Percentiles rank a stretch among this genome's conserved stretches.
Conservation (phyloP, 2,888 invertebrate species). For the Endomychus coccineus region DNA sequence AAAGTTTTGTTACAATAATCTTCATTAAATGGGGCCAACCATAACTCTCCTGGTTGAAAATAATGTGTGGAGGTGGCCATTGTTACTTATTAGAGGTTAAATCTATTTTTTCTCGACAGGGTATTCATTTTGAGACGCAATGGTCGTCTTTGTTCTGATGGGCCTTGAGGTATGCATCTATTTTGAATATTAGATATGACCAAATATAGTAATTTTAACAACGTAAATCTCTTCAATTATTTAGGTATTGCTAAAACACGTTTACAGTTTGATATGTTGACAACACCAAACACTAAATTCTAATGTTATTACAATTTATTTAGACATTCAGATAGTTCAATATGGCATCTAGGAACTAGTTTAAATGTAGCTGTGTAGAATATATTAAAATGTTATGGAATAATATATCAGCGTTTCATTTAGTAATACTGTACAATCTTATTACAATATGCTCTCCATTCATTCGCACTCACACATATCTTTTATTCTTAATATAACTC, state of each 20-base stretch:
- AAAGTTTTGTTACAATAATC: too few species aligned
- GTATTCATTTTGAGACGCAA: too few species aligned
- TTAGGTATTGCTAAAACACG: constrained; percentile 37
- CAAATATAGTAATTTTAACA: not conserved
- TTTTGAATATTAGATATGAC: too few species aligned
- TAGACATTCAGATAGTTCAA: constrained; percentile 35
- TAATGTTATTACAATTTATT: constrained; percentile 21
- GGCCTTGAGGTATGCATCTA: too few species aligned
- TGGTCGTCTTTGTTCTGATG: too few species aligned
- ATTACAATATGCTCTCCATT: constrained; percentile 10
- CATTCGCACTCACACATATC: too few species aligned
- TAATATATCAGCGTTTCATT: constrained; percentile 29
- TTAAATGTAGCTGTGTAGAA: constrained; percentile 24
- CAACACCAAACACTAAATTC: constrained; percentile 38
- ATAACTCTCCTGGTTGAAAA: too few species aligned
- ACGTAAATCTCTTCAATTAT: not conserved
- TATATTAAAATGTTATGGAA: not conserved
- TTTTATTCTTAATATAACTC: too few species aligned
- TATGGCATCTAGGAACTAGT: constrained; percentile 40
- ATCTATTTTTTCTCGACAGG: too few species aligned
- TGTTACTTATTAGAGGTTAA: too few species aligned
- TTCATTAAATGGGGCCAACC: too few species aligned
- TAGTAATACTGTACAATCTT: constrained; percentile 42
- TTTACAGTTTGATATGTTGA: constrained; percentile 39
- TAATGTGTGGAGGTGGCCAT: too few species aligned